Evolutionary conservation across 2,113 vertebrate genomes (phyloP).

Genomic region (Brienomyrus longianalis): DNA sequence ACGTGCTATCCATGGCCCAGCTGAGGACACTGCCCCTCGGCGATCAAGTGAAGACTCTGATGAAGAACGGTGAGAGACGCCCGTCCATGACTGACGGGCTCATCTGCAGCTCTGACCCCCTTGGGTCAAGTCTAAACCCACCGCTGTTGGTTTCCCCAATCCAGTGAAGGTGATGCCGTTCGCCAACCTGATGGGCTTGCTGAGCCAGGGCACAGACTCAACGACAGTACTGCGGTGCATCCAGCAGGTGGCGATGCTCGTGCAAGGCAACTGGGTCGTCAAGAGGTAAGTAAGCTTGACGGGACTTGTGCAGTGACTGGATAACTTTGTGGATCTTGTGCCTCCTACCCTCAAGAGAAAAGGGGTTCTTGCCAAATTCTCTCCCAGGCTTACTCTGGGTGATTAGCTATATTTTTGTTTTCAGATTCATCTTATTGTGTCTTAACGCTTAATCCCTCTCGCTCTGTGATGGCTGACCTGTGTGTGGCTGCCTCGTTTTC

Average conservation of each 20-base stretch:
- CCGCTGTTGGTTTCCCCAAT: background rate
- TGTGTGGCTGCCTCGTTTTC: conserved; percentile 6
- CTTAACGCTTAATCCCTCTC: background rate
- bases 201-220: conserved; percentile 79
- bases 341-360: background rate
- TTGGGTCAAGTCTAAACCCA: background rate
- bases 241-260: conserved; percentile 96
- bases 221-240: conserved; percentile 85
- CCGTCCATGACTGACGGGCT: background rate
- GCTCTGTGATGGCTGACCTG: background rate
- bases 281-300: conserved; percentile 71
- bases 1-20: conserved; percentile 94
- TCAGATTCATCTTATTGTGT: background rate
- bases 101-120: background rate
- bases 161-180: conserved; percentile 95
- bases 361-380: background rate
- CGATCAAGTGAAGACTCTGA: conserved; percentile 92
- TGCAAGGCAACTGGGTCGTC: conserved; percentile 97
- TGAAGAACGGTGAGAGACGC: conserved; percentile 83
- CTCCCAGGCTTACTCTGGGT: background rate
- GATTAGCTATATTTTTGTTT: background rate
- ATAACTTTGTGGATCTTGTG: background rate
- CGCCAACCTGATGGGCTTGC: conserved; percentile 89
- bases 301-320: background rate
- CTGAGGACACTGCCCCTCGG: conserved; percentile 84